A percentile compares a stretch with the other conserved stretches of the same genome.
Conservation (phyloP, 64 coral and sea anemone species). For the Exaiptasia diaphana region DNA sequence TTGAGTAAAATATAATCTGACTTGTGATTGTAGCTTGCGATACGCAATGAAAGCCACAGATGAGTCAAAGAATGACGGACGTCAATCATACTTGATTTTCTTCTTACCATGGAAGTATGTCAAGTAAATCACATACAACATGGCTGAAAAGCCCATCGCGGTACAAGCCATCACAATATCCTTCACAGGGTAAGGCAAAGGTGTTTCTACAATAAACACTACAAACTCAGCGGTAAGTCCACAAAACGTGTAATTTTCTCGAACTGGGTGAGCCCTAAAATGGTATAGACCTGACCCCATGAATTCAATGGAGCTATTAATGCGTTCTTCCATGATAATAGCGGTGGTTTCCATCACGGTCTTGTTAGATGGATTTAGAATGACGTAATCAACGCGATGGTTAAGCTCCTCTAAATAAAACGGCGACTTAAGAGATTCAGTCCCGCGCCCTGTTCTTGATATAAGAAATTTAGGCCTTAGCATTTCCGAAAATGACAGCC, state of each 20-base stretch:
- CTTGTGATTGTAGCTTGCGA: no score
- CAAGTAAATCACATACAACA: conserved; percentile 73
- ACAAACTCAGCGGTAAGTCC: conserved; percentile 78
- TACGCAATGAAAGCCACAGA: no score
- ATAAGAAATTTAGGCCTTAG: conserved; percentile 70
- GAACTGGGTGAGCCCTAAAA: conserved; percentile 78
- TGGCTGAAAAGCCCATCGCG: conserved; percentile 70
- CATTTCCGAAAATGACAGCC: conserved; percentile 73
- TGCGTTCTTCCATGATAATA: conserved; percentile 49
- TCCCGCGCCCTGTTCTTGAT: conserved; percentile 37
- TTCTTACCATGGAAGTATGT: conserved; percentile 80
- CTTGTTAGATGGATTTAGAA: conserved; percentile 37
- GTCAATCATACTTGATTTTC: conserved; percentile 80
- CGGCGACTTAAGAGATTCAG: conserved; percentile 52
- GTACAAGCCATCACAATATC: conserved; percentile 86
- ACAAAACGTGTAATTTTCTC: conserved; percentile 85
- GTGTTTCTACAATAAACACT: conserved; percentile 79
- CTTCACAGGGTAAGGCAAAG: conserved; percentile 74
- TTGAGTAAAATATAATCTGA: no score
- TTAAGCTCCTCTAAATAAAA: conserved; percentile 91
- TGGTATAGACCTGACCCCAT: conserved; percentile 83
- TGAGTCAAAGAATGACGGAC: no score
- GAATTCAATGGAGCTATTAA: conserved; percentile 81
- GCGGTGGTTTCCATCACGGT: conserved; percentile 2
- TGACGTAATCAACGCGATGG: conserved; percentile 54